Percentiles rank a stretch among this genome's conserved stretches.
These are phyloP conservation scores for Mixornis gularis DNA, from an alignment of 2,113 vertebrate species.

Conservation along the genomic window DNA sequence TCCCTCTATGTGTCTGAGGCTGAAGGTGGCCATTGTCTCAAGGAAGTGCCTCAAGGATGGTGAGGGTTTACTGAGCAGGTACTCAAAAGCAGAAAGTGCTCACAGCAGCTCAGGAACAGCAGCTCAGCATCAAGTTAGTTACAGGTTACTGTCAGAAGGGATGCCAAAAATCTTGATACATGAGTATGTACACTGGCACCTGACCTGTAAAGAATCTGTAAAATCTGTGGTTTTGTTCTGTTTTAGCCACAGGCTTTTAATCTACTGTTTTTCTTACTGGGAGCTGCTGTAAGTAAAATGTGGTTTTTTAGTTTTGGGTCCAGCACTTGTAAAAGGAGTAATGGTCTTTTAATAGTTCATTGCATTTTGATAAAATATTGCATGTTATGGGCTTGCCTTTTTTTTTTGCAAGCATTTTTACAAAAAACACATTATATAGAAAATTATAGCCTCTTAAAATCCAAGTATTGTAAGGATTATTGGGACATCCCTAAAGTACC, in stretches of 20 bases:
- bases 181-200: neutral
- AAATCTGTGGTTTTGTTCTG: neutral
- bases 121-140: neutral
- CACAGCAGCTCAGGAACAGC: neutral
- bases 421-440: neutral
- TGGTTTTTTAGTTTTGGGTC: neutral
- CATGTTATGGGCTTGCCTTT: neutral
- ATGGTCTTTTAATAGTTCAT: neutral
- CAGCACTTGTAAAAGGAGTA: neutral
- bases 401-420: neutral
- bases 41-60: neutral
- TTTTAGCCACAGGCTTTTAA: neutral
- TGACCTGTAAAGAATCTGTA: neutral
- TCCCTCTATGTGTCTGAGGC: neutral
- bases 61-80: neutral
- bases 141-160: neutral
- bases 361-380: neutral
- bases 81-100: neutral
- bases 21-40: fast-evolving
- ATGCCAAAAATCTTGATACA: neutral
- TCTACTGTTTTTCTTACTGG: neutral
- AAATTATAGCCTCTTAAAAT: neutral
- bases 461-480: neutral
- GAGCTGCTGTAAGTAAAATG: neutral
- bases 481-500: neutral